These are phyloP conservation scores for Neoseiulus cucumeris DNA, from an alignment of 1,140 invertebrate genomes.

Conservation along the genomic window DNA sequence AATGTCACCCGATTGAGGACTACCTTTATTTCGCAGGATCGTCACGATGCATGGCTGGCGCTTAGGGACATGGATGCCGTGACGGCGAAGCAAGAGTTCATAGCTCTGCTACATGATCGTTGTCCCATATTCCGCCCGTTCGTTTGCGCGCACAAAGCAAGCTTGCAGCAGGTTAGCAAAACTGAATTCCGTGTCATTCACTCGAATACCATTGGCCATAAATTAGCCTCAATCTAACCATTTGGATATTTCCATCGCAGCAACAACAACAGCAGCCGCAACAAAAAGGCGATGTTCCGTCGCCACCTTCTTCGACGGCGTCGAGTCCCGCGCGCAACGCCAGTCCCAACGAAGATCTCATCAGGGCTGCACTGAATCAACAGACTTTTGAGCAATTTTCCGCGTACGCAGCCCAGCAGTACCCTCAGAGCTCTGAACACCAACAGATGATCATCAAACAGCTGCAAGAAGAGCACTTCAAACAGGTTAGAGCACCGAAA, in stretches of 20 bases:
- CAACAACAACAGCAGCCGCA: too few relatives aligned
- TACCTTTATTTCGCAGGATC: background rate
- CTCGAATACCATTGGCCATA: too few relatives aligned
- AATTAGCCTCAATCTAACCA: too few relatives aligned
- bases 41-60: slow-evolving; percentile 61
- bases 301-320: background rate
- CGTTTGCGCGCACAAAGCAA: slow-evolving; percentile 46
- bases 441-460: slow-evolving; percentile 78
- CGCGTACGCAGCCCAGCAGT: slow-evolving; percentile 85
- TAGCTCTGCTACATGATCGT: slow-evolving; percentile 59
- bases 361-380: slow-evolving; percentile 86
- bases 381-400: slow-evolving; percentile 87
- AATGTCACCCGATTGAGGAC: too few relatives aligned
- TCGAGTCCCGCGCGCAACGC: background rate
- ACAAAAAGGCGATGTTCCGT: too few relatives aligned
- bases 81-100: slow-evolving; percentile 75
- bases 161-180: background rate
- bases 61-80: slow-evolving; percentile 61
- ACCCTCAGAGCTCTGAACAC: slow-evolving; percentile 73
- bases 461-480: slow-evolving; percentile 70
- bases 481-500: background rate
- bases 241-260: too few relatives aligned
- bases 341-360: slow-evolving; percentile 33
- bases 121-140: slow-evolving; percentile 76
- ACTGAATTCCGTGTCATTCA: slow-evolving; percentile 1